Percentiles rank a stretch among this genome's conserved stretches.
Conservation (phyloP, 1,140 invertebrate genomes). For the Galleria mellonella region DNA sequence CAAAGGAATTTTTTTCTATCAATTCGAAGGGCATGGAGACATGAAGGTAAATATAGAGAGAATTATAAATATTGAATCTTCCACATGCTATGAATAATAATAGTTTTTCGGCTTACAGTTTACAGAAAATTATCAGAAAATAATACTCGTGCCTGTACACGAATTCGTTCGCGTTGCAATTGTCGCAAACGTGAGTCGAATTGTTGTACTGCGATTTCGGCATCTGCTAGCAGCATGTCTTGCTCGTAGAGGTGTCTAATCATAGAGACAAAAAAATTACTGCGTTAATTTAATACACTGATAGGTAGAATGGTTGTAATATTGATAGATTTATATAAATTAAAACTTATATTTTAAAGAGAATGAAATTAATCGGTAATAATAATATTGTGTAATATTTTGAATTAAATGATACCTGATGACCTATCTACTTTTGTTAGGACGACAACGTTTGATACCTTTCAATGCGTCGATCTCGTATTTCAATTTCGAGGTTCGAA, state of each 20-base stretch:
- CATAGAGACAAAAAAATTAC: background rate
- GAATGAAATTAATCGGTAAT: background rate
- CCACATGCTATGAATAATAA: too few species aligned
- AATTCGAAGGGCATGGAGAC: too few species aligned
- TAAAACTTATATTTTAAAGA: background rate
- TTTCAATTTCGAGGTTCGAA: conserved; percentile 45
- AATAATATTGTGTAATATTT: too few species aligned
- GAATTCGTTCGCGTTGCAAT: conserved; percentile 77
- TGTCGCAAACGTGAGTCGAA: conserved; percentile 81
- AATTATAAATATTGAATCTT: too few species aligned
- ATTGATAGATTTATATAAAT: background rate
- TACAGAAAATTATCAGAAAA: background rate
- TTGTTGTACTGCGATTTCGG: conserved; percentile 74
- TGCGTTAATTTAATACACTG: background rate
- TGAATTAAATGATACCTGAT: background rate
- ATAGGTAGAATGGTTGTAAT: too few species aligned
- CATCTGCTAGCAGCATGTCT: conserved; percentile 76
- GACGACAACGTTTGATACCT: conserved; percentile 27
- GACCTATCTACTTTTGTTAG: too few species aligned
- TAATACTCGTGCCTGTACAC: conserved; percentile 76
- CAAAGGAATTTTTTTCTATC: too few species aligned
- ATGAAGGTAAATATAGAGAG: too few species aligned
- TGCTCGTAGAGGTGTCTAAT: conserved; percentile 76
- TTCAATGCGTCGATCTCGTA: conserved; percentile 54
- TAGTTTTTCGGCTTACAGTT: too few species aligned